Percentiles rank a stretch among this genome's conserved stretches.
These are phyloP conservation scores for Orthonevra nobilis DNA, from an alignment of 2,888 invertebrate genomes.

Conservation along the genomic window DNA sequence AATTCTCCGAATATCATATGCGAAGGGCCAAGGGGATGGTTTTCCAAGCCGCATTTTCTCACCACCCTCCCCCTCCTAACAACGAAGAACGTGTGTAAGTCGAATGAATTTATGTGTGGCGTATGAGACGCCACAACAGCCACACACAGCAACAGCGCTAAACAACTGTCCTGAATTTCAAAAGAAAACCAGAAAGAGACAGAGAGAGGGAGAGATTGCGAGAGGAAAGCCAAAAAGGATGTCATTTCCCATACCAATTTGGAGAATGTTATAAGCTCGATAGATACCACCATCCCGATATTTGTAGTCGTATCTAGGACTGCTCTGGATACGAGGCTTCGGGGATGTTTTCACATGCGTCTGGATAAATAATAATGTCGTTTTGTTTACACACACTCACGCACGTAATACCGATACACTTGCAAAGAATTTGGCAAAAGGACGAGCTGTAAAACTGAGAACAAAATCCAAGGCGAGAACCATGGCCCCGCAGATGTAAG, in stretches of 20 bases:
- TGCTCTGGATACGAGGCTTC: no score
- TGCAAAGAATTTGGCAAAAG: neutral
- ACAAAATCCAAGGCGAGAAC: neutral
- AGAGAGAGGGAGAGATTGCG: no score
- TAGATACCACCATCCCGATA: slow-evolving; percentile 26
- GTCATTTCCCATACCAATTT: slow-evolving; percentile 66
- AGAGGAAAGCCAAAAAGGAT: slow-evolving; percentile 51
- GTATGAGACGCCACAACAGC: slow-evolving; percentile 1
- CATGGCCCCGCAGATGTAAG: neutral
- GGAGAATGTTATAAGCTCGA: slow-evolving; percentile 64
- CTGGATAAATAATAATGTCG: slow-evolving; percentile 47
- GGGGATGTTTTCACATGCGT: slow-evolving; percentile 32
- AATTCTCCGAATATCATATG: slow-evolving; percentile 30
- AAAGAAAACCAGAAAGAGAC: no score
- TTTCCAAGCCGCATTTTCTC: neutral
- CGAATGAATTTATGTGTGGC: slow-evolving; percentile 50
- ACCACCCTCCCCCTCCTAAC: neutral
- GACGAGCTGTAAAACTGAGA: neutral
- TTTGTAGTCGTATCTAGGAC: neutral
- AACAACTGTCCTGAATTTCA: slow-evolving; percentile 42
- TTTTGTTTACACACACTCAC: slow-evolving; percentile 17
- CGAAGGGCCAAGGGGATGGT: no score
- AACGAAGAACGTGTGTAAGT: slow-evolving; percentile 34
- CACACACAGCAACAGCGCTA: slow-evolving; percentile 55
- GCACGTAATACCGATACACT: neutral